phyloP scores from a whole-genome alignment of 2,113 vertebrate species.

The Acrocephalus arundinaceus region DNA sequence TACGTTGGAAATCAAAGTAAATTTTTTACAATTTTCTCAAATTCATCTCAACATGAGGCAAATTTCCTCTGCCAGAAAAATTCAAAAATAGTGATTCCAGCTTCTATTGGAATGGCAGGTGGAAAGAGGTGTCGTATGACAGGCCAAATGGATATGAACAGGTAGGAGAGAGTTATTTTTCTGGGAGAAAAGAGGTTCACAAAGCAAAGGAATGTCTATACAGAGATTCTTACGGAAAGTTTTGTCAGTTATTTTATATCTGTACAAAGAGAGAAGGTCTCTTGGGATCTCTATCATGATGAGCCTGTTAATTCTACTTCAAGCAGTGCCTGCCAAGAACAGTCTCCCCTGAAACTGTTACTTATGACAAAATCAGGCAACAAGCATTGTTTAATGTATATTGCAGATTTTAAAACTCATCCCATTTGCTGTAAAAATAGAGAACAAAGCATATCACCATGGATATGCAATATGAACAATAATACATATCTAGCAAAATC shows the following conservation, averaged over 20 bases:
- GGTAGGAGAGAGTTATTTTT: not conserved
- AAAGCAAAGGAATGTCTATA: not conserved
- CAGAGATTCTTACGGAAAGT: not conserved
- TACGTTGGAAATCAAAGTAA: not conserved
- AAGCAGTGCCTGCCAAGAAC: not conserved
- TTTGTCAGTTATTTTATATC: not conserved
- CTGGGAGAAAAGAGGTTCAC: not conserved
- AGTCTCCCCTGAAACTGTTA: not conserved
- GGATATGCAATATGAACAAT: not conserved
- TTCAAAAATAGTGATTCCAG: not conserved
- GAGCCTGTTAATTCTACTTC: conserved; percentile 4
- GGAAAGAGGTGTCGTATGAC: not conserved
- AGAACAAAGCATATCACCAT: not conserved
- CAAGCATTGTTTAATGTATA: not conserved
- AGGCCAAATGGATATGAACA: not conserved
- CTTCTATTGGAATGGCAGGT: not conserved
- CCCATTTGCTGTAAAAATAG: not conserved
- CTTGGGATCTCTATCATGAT: not conserved
- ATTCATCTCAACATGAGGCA: not conserved
- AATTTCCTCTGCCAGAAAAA: not conserved
- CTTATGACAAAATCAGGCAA: conserved; percentile 37
- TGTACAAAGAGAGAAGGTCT: not conserved
- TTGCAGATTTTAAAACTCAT: not conserved
- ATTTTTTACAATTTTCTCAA: not conserved
- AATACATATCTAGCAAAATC: not conserved